Evolutionary conservation across 2,797 vertebrate genomes (phyloP).

Genomic region (Anguilla obscura): DNA sequence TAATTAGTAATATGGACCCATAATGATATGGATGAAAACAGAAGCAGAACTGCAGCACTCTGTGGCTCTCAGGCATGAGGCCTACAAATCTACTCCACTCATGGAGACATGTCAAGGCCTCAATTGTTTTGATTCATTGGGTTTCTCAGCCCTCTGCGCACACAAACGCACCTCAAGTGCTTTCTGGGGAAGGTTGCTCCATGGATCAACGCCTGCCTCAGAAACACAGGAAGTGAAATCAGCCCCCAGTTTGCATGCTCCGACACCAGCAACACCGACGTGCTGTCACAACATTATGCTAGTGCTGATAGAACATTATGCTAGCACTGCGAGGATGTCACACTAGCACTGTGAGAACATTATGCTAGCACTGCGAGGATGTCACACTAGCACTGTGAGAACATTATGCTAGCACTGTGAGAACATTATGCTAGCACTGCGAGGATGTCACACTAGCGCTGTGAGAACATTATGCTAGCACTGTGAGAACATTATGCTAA

Average conservation of each 20-base stretch:
- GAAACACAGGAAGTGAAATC: constrained; percentile 1
- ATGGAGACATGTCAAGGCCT: not conserved
- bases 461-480: too few species aligned
- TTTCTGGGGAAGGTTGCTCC: not conserved
- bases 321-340: too few species aligned
- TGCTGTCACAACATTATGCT: not conserved
- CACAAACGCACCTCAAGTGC: not conserved
- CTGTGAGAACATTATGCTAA: too few species aligned
- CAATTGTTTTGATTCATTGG: not conserved
- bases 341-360: too few species aligned
- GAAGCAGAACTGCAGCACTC: not conserved
- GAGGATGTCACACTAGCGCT: not conserved
- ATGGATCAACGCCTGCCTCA: not conserved
- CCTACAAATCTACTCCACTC: not conserved
- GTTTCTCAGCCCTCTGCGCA: not conserved
- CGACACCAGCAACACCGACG: not conserved
- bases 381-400: too few species aligned
- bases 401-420: too few species aligned
- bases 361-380: too few species aligned
- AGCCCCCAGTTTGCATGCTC: not conserved
- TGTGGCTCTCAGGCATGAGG: not conserved
- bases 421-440: not conserved
- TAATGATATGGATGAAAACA: not conserved
- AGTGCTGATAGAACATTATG: too few species aligned
- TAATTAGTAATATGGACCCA: not conserved